Evolutionary conservation across 2,113 vertebrate species (phyloP).

Genomic region (Alligator sinensis): DNA sequence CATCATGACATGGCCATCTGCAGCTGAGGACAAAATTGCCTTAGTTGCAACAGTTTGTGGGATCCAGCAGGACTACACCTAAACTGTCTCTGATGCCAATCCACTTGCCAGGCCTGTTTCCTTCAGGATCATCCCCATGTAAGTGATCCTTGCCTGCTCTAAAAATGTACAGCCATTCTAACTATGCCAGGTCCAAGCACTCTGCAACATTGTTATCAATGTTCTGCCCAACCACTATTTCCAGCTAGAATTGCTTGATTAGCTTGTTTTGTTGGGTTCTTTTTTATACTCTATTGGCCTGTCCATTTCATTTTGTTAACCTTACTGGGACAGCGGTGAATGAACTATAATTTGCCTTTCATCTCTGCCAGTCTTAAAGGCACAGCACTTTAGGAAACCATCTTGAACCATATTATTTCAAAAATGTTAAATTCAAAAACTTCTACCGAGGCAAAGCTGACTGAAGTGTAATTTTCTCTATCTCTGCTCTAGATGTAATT

Average conservation of each 20-base stretch:
- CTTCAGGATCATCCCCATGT: neutral
- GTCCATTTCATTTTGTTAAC: neutral
- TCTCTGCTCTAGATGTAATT: neutral
- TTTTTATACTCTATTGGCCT: neutral
- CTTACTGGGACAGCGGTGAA: neutral
- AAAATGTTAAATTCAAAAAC: neutral
- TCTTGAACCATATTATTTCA: neutral
- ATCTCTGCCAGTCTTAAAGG: neutral
- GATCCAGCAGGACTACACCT: neutral
- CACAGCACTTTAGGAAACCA: neutral
- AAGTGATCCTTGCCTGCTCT: neutral
- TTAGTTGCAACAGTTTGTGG: neutral
- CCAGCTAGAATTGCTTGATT: neutral
- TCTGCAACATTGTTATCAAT: neutral
- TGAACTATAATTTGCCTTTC: neutral
- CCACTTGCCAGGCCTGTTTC: too few relatives aligned
- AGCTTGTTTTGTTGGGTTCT: too few relatives aligned
- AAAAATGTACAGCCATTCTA: neutral
- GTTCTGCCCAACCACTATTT: neutral
- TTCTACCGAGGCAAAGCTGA: neutral
- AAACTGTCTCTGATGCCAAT: neutral
- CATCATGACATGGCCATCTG: neutral
- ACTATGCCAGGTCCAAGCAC: neutral
- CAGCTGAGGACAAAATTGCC: neutral
- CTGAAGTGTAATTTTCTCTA: neutral